phyloP scores from a whole-genome alignment of 1,140 invertebrate genomes.

The Aphaenogaster rudis region DNA sequence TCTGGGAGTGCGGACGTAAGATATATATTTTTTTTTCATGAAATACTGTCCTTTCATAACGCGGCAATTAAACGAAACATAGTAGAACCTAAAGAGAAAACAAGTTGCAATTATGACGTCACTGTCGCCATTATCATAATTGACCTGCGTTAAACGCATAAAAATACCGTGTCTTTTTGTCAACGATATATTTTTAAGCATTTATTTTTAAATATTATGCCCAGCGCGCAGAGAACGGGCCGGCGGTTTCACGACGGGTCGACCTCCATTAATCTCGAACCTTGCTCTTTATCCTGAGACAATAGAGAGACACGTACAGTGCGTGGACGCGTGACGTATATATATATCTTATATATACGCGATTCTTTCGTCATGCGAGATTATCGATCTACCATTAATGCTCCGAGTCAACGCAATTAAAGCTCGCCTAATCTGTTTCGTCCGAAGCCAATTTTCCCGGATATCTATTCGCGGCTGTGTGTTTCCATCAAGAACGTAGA shows the following conservation, averaged over 20 bases:
- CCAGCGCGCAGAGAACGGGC: neutral
- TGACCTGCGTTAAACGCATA: neutral
- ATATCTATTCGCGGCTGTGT: neutral
- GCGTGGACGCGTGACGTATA: neutral
- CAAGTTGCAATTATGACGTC: neutral
- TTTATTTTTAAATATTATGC: conserved; percentile 36
- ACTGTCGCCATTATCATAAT: neutral
- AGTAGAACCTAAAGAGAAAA: neutral
- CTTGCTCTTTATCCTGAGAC: conserved; percentile 38
- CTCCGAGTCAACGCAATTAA: neutral
- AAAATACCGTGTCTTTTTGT: conserved; percentile 6
- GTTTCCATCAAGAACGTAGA: neutral
- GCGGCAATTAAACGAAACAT: neutral
- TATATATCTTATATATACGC: neutral
- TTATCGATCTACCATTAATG: conserved; percentile 1
- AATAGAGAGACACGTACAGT: neutral
- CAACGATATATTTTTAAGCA: conserved; percentile 28
- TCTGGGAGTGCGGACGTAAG: neutral
- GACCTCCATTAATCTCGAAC: conserved; percentile 27
- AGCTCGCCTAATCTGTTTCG: neutral
- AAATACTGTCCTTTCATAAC: neutral
- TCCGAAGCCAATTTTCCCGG: neutral
- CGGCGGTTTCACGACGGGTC: neutral
- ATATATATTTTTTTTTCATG: too few species aligned
- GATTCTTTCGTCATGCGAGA: neutral